A percentile compares a stretch with the other conserved stretches of the same genome.
Conservation (phyloP, 2,113 vertebrate genomes). For the Paraplagusia blochii region DNA sequence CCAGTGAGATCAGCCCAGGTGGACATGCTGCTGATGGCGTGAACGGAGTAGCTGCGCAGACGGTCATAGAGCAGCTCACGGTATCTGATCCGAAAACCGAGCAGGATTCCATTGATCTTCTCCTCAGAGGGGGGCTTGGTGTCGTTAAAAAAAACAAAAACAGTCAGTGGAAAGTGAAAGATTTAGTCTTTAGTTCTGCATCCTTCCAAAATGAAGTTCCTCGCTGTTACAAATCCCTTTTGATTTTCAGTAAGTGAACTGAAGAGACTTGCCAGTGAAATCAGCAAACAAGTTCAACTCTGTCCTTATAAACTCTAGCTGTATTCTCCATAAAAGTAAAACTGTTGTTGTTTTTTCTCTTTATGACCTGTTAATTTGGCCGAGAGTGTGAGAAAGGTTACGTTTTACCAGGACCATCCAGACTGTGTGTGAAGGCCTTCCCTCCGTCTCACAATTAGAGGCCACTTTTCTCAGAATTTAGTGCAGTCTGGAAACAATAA, state of each 20-base stretch:
- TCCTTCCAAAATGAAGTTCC: not conserved
- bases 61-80: constrained; percentile 86
- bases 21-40: constrained; percentile 66
- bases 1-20: constrained; percentile 88
- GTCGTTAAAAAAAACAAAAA: not conserved
- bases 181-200: too few species aligned
- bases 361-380: constrained; percentile 57
- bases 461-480: constrained; percentile 22
- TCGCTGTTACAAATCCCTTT: not conserved
- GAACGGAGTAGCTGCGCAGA: constrained; percentile 79
- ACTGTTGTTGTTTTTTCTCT: constrained; percentile 40
- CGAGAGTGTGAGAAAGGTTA: constrained; percentile 35
- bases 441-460: constrained; percentile 37
- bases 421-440: constrained; percentile 24
- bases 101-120: constrained; percentile 91
- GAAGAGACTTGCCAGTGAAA: not conserved
- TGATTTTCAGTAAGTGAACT: too few species aligned
- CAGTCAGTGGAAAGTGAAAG: too few species aligned
- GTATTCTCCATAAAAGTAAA: constrained; percentile 60
- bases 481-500: constrained; percentile 26
- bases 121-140: constrained; percentile 86
- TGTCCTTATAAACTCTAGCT: constrained; percentile 55
- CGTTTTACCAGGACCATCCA: constrained; percentile 17
- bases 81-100: constrained; percentile 91
- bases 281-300: constrained; percentile 26